phyloP scores from a whole-genome alignment of 1,140 invertebrate species.

The Papilio xuthus region DNA sequence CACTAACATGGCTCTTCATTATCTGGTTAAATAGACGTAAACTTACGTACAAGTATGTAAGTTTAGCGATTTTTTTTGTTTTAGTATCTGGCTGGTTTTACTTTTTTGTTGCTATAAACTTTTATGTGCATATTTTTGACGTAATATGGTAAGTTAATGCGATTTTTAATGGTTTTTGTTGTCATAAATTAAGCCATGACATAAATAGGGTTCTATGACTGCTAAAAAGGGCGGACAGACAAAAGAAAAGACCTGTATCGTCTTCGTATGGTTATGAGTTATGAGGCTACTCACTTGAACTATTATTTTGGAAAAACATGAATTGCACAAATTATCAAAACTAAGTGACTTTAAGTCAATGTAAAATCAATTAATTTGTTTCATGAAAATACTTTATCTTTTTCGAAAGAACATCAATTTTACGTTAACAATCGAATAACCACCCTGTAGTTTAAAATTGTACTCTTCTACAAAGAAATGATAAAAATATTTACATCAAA shows the following conservation, averaged over 20 bases:
- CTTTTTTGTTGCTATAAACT: background rate
- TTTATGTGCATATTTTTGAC: background rate
- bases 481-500: no score
- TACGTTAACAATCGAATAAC: no score
- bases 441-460: no score
- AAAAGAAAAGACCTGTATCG: background rate
- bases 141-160: background rate
- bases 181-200: conserved; percentile 25
- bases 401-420: no score
- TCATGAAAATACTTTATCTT: no score
- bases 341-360: no score
- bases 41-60: background rate
- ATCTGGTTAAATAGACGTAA: background rate
- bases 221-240: conserved; percentile 25
- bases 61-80: conserved; percentile 9
- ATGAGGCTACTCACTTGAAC: background rate
- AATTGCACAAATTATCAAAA: background rate
- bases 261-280: background rate
- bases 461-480: no score
- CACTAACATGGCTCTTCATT: background rate
- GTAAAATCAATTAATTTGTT: no score
- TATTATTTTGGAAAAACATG: background rate
- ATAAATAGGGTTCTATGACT: background rate
- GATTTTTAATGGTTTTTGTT: background rate
- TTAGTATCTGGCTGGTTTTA: background rate